Base-by-base conservation (phyloP, 2,888 invertebrate genomes). In the Azorinus chamasolen region DNA sequence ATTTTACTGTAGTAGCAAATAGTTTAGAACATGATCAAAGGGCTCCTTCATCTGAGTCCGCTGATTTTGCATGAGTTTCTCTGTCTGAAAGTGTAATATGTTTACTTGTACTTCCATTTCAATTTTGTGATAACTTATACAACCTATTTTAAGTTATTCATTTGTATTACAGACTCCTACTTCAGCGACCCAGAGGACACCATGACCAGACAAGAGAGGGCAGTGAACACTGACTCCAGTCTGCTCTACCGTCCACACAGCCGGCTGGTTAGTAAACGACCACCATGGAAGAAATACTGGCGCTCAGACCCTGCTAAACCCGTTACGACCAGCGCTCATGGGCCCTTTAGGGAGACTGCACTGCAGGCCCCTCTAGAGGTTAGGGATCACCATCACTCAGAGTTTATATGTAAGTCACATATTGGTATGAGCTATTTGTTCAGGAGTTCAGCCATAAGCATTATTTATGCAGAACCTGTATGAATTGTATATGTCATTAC, bases 251-350 rank as follows among this genome's bases (percentile, higher is more conserved):
- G 75, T 45, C 72, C 71, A 18, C 68, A 51, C 20, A 69, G 62
- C 41, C 54, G 27, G 24, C 66, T 70, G 6, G 70, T 73, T n/a
- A 57, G 73, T 51, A 65, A 73, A 10, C 76, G 74, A n/a, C 89
- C 89, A 22, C 74, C 78, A 2, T 91, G 90, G 90, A 86, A 82
- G 61, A 86, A 85, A 62, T 92, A 92, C 77, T 92, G 92, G 92
- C 66, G 83, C 22, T 87, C 70, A 39, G 89, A 91, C 20, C 91
- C 91, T 2, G 62, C 78, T 5, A 62, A 88, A 61, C 76, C 86
- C 2, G 86, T 87, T 14, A 79, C 87, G 6, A 80, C 69, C 41
- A 73, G 68, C 55, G 65, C 65, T 39, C 79, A 78, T 48, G 74
- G 82, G 0, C 85, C 85, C 6, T 90, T 89, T 70, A 81, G 88